phyloP scores from a whole-genome alignment of 2,888 invertebrate genomes.

The Epistrophella euchroma region DNA sequence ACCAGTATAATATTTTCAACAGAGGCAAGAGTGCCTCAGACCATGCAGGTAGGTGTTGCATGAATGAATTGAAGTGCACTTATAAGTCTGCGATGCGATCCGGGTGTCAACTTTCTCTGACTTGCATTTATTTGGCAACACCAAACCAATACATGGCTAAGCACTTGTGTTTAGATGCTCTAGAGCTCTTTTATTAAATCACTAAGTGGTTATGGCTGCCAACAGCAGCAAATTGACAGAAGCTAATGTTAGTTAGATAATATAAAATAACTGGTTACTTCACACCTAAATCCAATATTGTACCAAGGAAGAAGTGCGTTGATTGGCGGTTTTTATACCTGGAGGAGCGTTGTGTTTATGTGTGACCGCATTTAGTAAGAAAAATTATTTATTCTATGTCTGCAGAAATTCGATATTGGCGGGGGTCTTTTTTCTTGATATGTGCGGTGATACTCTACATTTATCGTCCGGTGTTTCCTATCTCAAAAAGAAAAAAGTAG shows the following conservation, averaged over 20 bases:
- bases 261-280: constrained; percentile 37
- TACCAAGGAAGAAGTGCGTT: constrained; percentile 44
- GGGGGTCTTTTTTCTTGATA: constrained; percentile 9
- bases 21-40: constrained; percentile 27
- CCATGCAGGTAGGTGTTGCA: constrained; percentile 41
- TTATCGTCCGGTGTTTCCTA: constrained; percentile 32
- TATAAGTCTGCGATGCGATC: constrained; percentile 58
- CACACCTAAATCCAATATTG: constrained; percentile 75
- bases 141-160: constrained; percentile 14
- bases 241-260: constrained; percentile 19
- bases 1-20: constrained; percentile 10
- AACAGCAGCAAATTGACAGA: constrained; percentile 32
- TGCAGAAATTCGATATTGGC: constrained; percentile 50
- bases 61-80: constrained; percentile 62
- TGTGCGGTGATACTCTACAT: constrained; percentile 21
- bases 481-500: background rate
- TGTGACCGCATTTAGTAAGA: constrained; percentile 47
- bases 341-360: constrained; percentile 5
- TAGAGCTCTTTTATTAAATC: constrained; percentile 30
- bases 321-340: constrained; percentile 70
- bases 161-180: constrained; percentile 27
- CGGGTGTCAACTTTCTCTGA: constrained; percentile 57
- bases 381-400: constrained; percentile 41
- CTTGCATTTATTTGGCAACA: constrained; percentile 37
- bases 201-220: constrained; percentile 16